Evolutionary conservation across 2,113 vertebrate genomes (phyloP), one percentile per base, ranked within the genome.

Genomic region (Menidia beryllina): DNA sequence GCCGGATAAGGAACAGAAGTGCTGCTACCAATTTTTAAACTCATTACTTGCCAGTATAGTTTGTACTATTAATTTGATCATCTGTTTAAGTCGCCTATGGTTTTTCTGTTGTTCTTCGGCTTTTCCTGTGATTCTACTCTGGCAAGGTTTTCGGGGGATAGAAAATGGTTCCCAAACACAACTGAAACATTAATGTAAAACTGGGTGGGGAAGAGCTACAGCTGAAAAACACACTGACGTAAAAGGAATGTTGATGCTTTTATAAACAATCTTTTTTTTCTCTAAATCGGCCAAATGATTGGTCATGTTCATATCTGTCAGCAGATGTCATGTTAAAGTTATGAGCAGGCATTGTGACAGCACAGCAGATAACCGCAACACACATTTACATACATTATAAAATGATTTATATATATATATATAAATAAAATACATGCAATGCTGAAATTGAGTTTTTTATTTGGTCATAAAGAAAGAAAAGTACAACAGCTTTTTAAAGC

Each of bases 1-100:
- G 41, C 47, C 2, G 24, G 54, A 49, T 30, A 48, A 39, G 34
- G 66, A 65, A 24, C 50, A 62, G 69, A 43, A 69, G 36, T 54
- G 56, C 55, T 30, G 50, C 30, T 73, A 53, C 61, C 79, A 72
- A 45, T 52, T 49, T 69, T 61, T 89, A 86, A 92, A 90, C 78
- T 79, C 82, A 34, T 86, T 81, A 73, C 47, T 65, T 63, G 41
- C 79, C 45, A 21, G n/a, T n/a, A n/a, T 23, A 14, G 25, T 23
- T 12, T 56, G 55, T 19, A 19, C 3, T 13, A 26, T 6, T 55
- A 55, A 21, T 39, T 26, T 15, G n/a, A n/a, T 25, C 20, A 9
- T 3, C 6, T 9, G 27, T 56, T 56, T 54, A 6, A 13, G 24
- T 45, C 19, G 7, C 19, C 41, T 8, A 45, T 7, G 5, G 2